A percentile compares a stretch with the other conserved stretches of the same genome.
These are phyloP conservation scores for Urosaurus nigricauda DNA, from an alignment of 2,797 vertebrate genomes.

Conservation along the genomic window DNA sequence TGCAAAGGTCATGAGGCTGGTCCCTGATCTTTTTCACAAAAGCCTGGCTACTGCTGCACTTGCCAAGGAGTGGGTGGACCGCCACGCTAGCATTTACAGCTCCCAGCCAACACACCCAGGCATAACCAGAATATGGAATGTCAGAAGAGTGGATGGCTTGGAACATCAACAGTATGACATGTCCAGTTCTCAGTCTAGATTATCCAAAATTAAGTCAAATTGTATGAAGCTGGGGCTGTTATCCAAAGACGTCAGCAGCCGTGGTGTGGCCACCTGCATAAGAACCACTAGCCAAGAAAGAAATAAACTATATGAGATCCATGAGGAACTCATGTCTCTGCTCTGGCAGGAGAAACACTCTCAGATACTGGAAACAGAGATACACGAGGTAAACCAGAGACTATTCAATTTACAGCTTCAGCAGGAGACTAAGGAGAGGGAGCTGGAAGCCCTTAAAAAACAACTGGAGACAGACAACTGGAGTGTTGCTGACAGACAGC, in stretches of 20 bases:
- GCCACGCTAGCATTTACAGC: constrained; percentile 54
- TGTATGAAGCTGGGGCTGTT: fast-evolving
- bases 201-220: background rate
- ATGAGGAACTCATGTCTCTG: constrained; percentile 61
- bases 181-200: fast-evolving
- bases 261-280: too few relatives aligned
- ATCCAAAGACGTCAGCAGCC: fast-evolving
- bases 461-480: background rate
- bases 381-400: fast-evolving
- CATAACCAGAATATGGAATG: fast-evolving
- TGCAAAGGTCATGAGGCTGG: constrained; percentile 57
- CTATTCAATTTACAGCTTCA: constrained; percentile 23
- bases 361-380: background rate
- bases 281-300: fast-evolving
- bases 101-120: background rate
- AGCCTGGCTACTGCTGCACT: constrained; percentile 61
- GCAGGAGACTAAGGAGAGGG: fast-evolving
- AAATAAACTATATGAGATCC: constrained; percentile 31
- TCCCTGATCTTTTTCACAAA: constrained; percentile 71
- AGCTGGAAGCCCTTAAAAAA: background rate
- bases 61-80: constrained; percentile 48
- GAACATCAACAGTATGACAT: fast-evolving
- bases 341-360: constrained; percentile 15
- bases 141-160: background rate
- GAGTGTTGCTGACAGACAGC: fast-evolving